Evolutionary conservation across 2,888 invertebrate genomes (phyloP).

Genomic region (Tachina lurida): DNA sequence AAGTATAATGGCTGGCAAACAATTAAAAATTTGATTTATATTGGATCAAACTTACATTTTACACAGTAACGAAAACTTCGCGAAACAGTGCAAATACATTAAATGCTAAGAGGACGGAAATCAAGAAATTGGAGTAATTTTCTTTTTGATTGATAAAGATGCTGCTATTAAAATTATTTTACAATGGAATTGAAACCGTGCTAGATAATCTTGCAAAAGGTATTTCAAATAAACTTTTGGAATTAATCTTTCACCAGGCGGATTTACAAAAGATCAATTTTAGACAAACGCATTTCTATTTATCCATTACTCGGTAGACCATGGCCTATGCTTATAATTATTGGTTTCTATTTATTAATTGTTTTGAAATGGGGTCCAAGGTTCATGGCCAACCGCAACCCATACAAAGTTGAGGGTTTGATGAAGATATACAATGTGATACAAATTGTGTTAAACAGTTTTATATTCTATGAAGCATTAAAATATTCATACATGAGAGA

Average conservation of each 20-base stretch:
- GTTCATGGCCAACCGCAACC: slow-evolving; percentile 86
- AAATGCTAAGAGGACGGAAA: background rate
- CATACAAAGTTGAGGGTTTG: slow-evolving; percentile 86
- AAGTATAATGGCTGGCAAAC: background rate
- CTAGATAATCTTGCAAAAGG: slow-evolving; percentile 16
- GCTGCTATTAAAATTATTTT: slow-evolving; percentile 42
- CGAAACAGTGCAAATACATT: slow-evolving; percentile 5
- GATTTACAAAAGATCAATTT: background rate
- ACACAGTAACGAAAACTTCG: slow-evolving; percentile 4
- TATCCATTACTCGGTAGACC: slow-evolving; percentile 36
- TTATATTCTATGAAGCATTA: slow-evolving; percentile 46
- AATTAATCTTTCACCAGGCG: background rate
- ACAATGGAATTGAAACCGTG: background rate
- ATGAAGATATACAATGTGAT: slow-evolving; percentile 87
- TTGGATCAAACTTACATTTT: background rate
- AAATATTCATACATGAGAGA: slow-evolving; percentile 66
- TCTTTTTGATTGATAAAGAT: slow-evolving; percentile 17
- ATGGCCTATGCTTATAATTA: slow-evolving; percentile 83
- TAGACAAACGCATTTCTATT: slow-evolving; percentile 51
- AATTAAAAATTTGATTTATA: slow-evolving; percentile 2
- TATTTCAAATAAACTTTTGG: background rate
- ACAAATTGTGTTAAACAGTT: slow-evolving; percentile 82
- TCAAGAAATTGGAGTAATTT: background rate
- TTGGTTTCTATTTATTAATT: slow-evolving; percentile 86
- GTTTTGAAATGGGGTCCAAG: slow-evolving; percentile 88